phyloP scores from a whole-genome alignment of 92 coral and sea anemone genomes.

The Porites evermanni region DNA sequence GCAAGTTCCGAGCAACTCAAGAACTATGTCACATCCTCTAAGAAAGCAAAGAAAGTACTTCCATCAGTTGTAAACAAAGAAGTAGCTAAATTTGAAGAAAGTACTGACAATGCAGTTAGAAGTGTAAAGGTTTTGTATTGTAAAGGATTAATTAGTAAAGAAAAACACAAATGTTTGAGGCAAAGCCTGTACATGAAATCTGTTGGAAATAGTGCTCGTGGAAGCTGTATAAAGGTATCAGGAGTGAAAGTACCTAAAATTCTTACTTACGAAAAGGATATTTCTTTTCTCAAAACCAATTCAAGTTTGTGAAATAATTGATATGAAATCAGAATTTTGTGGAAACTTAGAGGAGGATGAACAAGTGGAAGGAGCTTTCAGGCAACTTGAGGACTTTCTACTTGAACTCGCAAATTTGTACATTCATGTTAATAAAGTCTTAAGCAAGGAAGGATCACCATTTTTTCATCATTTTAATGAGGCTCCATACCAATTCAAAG shows the following conservation, averaged over 20 bases:
- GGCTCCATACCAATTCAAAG: slow-evolving; percentile 63
- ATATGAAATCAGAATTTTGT: slow-evolving; percentile 53
- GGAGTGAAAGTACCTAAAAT: slow-evolving; percentile 51
- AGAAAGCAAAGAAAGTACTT: slow-evolving; percentile 36
- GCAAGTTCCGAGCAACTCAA: slow-evolving; percentile 46
- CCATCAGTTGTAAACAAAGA: slow-evolving; percentile 47
- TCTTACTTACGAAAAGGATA: slow-evolving; percentile 23
- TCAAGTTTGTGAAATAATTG: slow-evolving; percentile 33
- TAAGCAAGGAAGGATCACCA: slow-evolving; percentile 33
- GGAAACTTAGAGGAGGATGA: slow-evolving; percentile 38
- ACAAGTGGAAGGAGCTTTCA: slow-evolving; percentile 53
- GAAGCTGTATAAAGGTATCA: slow-evolving; percentile 49
- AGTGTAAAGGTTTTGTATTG: slow-evolving; percentile 45
- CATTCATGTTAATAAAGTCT: slow-evolving; percentile 46
- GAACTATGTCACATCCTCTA: slow-evolving; percentile 43
- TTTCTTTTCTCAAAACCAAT: slow-evolving; percentile 53
- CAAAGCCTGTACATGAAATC: slow-evolving; percentile 54
- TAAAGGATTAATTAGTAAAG: slow-evolving; percentile 55
- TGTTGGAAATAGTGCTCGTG: slow-evolving; percentile 49
- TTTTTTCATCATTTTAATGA: slow-evolving; percentile 68
- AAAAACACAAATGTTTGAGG: slow-evolving; percentile 43
- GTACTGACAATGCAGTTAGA: slow-evolving; percentile 50
- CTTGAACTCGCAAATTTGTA: slow-evolving; percentile 62
- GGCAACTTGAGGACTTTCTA: slow-evolving; percentile 52
- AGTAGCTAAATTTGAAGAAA: slow-evolving; percentile 37